Base-by-base conservation (phyloP, 2,797 vertebrate species). In the Salmo trutta region DNA sequence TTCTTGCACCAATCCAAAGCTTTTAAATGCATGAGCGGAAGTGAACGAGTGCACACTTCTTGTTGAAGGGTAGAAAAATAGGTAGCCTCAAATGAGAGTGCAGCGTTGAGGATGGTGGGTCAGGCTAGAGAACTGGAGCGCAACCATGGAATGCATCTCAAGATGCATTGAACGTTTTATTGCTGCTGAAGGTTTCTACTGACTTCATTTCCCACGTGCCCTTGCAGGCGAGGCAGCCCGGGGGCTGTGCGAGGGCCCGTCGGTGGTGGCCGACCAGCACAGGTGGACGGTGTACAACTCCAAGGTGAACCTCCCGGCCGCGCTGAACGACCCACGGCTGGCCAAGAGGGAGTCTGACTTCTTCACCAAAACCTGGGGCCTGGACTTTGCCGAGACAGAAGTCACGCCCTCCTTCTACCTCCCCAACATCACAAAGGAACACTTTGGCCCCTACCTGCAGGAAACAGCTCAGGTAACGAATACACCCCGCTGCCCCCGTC, bases 281-380 rank as follows among this genome's bases (percentile, higher is more conserved):
- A 90, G 95, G 86, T 99, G 98, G 98, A 99, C 98, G 79, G 93
- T 99, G 85, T 98, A 95, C 93, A 97, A 97, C 95, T 99, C 98
- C 52, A 98, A 97, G 95, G 98, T 99, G 84, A 99, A 99, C 92
- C 97, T 99, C 72, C 97, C 98, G 54, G 98, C 98, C 52, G 98
- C 96, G 64, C 93, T 99, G 83, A 99, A 99, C 79, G 98, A 99
- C 92, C 98, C 98, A 72, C 95, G 97, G 66, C 96, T 99, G 73
- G 95, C 97, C 91, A 99, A 99, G 91, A 94, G 98, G 86, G 98
- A 99, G 93, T 98, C 96, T 0, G 98, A 99, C 95, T 99, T 99
- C 87, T 99, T 99, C 94, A 99, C 98, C 87, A 99, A 99, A 91
- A 97, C 97, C 56, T 99, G 98, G 98, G 98, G 98, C 84, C 91